Evolutionary conservation across 2,888 invertebrate species (phyloP).

Genomic region (Tyria jacobaeae): DNA sequence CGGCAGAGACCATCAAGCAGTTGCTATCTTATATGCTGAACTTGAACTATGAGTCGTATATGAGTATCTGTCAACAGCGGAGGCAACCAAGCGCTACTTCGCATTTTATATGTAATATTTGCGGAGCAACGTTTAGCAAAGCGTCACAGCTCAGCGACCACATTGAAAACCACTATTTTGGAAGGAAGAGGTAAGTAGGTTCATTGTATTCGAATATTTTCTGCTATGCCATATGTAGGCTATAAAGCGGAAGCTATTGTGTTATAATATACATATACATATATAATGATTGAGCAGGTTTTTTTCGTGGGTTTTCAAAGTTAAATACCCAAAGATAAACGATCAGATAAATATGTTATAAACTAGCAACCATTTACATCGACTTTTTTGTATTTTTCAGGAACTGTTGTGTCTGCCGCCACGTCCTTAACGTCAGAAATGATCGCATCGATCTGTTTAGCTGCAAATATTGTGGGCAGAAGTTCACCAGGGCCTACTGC

Average conservation of each 20-base stretch:
- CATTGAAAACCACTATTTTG: conserved; percentile 66
- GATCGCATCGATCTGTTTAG: conserved; percentile 53
- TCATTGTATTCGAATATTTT: conserved; percentile 29
- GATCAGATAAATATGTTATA: not conserved
- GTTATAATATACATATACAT: conserved; percentile 14
- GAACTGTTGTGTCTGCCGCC: conserved; percentile 74
- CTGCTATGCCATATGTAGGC: conserved; percentile 12
- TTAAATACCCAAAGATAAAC: not conserved
- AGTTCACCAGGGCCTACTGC: conserved; percentile 76
- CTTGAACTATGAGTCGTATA: conserved; percentile 61
- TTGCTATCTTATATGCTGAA: conserved; percentile 67
- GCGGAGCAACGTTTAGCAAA: conserved; percentile 65
- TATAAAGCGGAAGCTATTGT: conserved; percentile 19
- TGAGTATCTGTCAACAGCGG: conserved; percentile 54
- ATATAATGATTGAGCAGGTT: conserved; percentile 1
- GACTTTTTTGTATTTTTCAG: conserved; percentile 44
- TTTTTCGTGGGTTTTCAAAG: not conserved
- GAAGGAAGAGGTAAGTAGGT: conserved; percentile 64
- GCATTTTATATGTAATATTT: conserved; percentile 71
- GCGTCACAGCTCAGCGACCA: conserved; percentile 71
- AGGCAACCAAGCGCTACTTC: conserved; percentile 29
- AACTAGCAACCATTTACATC: not conserved
- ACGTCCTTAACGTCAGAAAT: conserved; percentile 56
- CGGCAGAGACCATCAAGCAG: conserved; percentile 65
- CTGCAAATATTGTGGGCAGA: conserved; percentile 71